A percentile compares a stretch with the other conserved stretches of the same genome.
phyloP scores from a whole-genome alignment of 2,888 invertebrate species.

The Microdon myrmicae region DNA sequence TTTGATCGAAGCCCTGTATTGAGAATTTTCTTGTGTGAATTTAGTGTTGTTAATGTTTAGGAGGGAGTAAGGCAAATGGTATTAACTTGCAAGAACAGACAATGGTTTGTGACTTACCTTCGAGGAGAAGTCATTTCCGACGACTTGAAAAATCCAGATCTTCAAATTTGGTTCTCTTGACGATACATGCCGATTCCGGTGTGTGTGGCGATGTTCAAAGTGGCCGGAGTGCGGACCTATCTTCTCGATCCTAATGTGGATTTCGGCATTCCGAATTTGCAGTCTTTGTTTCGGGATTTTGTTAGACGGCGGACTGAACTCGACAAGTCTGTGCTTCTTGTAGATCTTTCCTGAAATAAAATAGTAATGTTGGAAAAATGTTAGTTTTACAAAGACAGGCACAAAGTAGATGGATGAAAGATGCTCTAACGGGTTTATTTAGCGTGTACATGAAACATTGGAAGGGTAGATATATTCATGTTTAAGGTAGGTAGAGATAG shows the following conservation, averaged over 20 bases:
- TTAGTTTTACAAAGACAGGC: neutral
- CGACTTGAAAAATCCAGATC: slow-evolving; percentile 63
- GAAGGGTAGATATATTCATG: too few species aligned
- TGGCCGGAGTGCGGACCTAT: slow-evolving; percentile 11
- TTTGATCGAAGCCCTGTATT: slow-evolving; percentile 71
- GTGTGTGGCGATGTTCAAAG: slow-evolving; percentile 9
- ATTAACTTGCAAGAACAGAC: too few species aligned
- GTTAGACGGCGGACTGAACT: slow-evolving; percentile 81
- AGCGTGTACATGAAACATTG: too few species aligned
- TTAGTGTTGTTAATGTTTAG: slow-evolving; percentile 3
- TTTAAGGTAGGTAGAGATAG: too few species aligned
- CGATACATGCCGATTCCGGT: slow-evolving; percentile 1
- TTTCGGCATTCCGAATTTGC: slow-evolving; percentile 80
- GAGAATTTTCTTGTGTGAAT: slow-evolving; percentile 12
- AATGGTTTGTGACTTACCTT: slow-evolving; percentile 57
- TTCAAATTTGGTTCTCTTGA: slow-evolving; percentile 56
- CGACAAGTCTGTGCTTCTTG: slow-evolving; percentile 86
- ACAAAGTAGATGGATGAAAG: neutral
- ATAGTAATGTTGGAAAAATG: too few species aligned
- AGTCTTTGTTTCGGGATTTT: slow-evolving; percentile 69
- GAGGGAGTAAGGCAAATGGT: neutral
- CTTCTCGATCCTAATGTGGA: slow-evolving; percentile 74
- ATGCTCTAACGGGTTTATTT: too few species aligned
- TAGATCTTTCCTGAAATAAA: slow-evolving; percentile 77
- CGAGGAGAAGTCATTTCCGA: slow-evolving; percentile 58